Percentiles rank a stretch among this genome's conserved stretches.
phyloP scores from a whole-genome alignment of 1,140 invertebrate species.

The Drosophila seguyi region DNA sequence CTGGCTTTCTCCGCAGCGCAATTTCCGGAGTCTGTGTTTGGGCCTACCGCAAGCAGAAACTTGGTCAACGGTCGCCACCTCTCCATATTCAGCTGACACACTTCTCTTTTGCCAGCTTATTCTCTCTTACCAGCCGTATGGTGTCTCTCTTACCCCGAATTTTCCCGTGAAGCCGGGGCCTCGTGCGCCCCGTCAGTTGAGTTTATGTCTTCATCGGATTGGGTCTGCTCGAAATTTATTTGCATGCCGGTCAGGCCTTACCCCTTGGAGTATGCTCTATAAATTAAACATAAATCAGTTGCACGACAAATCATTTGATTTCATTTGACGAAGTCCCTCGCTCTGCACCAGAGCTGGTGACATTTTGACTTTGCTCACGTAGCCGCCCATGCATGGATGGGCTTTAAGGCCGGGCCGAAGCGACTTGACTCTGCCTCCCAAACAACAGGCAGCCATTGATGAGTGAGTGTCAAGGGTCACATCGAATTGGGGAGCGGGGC shows the following conservation, averaged over 20 bases:
- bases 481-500: conserved; percentile 1
- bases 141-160: conserved; percentile 1
- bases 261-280: conserved; percentile 64
- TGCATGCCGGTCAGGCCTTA: conserved; percentile 77
- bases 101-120: conserved; percentile 9
- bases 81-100: conserved; percentile 53
- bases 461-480: conserved; percentile 37
- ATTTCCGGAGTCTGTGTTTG: conserved; percentile 14
- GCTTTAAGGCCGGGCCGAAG: conserved; percentile 8
- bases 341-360: conserved; percentile 10
- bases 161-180: conserved; percentile 12
- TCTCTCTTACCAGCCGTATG: not conserved
- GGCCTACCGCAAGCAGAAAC: conserved; percentile 73
- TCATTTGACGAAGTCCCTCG: conserved; percentile 59
- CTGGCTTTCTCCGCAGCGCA: conserved; percentile 16
- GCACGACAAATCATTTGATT: conserved; percentile 80
- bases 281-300: conserved; percentile 82
- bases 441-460: conserved; percentile 33
- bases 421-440: conserved; percentile 19
- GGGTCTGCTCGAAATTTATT: conserved; percentile 72
- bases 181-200: conserved; percentile 50
- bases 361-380: conserved; percentile 36
- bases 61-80: conserved; percentile 50
- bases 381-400: conserved; percentile 30
- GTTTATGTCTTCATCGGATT: conserved; percentile 76